Percentiles rank a stretch among this genome's conserved stretches.
Evolutionary conservation across 2,888 invertebrate genomes (phyloP).

Genomic region (Eilema depressum): DNA sequence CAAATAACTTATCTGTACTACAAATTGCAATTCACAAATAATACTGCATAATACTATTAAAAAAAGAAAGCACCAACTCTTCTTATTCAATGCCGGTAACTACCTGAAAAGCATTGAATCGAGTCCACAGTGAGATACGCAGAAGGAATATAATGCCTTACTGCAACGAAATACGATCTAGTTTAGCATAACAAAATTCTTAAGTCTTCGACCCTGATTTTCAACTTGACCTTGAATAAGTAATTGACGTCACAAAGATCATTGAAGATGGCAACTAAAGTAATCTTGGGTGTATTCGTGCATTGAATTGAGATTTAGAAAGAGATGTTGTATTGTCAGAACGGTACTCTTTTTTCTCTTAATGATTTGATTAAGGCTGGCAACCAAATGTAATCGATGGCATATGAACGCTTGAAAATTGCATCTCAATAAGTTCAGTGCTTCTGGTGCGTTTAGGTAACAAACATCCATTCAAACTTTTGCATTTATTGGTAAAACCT

Average conservation of each 20-base stretch:
- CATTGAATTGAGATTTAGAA: background rate
- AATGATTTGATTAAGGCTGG: background rate
- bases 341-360: background rate
- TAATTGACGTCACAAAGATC: background rate
- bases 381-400: background rate
- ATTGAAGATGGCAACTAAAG: background rate
- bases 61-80: constrained; percentile 67
- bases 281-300: background rate
- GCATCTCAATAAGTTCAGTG: no score
- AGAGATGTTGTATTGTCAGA: background rate
- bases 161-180: background rate
- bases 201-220: background rate
- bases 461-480: no score
- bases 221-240: constrained; percentile 3
- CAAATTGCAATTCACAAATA: background rate
- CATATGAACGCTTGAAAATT: background rate
- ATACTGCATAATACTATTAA: constrained; percentile 22
- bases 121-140: background rate
- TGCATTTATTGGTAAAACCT: no score
- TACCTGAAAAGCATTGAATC: constrained; percentile 12
- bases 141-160: background rate
- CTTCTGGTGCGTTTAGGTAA: no score
- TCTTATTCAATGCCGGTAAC: background rate
- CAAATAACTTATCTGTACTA: background rate
- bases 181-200: background rate